A percentile compares a stretch with the other conserved stretches of the same genome.
Evolutionary conservation across 2,797 vertebrate species (phyloP).

Genomic region (Florisuga fusca): DNA sequence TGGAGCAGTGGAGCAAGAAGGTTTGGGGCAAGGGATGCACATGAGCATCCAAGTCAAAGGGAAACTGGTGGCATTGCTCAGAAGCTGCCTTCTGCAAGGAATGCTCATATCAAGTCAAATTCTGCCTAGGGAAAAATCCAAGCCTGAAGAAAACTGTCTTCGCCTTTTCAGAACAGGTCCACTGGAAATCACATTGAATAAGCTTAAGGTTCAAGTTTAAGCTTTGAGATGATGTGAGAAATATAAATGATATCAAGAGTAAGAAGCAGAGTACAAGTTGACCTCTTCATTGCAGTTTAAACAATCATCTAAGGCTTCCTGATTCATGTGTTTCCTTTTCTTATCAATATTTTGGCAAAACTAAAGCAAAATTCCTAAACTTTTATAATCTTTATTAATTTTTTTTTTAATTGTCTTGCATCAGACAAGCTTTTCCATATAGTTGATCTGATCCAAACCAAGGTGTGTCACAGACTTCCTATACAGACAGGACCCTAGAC

Average conservation of each 20-base stretch:
- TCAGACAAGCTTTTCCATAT: not conserved
- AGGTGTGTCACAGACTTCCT: not conserved
- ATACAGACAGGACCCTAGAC: not conserved
- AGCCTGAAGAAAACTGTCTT: not conserved
- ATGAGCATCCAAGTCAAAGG: rapidly evolving
- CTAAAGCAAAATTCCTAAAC: not conserved
- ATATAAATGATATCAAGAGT: not conserved
- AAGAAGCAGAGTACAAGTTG: not conserved
- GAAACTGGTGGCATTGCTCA: not conserved
- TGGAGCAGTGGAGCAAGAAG: not conserved
- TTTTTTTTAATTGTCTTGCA: not conserved
- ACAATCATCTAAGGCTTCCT: not conserved
- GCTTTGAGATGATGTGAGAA: not conserved
- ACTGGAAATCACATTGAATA: rapidly evolving
- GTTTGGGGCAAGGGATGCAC: not conserved
- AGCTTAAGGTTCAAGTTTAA: not conserved
- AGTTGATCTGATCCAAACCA: not conserved
- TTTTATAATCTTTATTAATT: not conserved
- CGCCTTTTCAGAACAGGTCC: not conserved
- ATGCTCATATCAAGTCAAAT: not conserved
- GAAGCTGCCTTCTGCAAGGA: not conserved
- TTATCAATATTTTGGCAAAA: not conserved
- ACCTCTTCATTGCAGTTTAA: not conserved
- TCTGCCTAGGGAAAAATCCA: not conserved
- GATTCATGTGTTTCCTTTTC: not conserved